Conservation (phyloP, 1,140 invertebrate genomes). For the Camponotus pennsylvanicus region DNA sequence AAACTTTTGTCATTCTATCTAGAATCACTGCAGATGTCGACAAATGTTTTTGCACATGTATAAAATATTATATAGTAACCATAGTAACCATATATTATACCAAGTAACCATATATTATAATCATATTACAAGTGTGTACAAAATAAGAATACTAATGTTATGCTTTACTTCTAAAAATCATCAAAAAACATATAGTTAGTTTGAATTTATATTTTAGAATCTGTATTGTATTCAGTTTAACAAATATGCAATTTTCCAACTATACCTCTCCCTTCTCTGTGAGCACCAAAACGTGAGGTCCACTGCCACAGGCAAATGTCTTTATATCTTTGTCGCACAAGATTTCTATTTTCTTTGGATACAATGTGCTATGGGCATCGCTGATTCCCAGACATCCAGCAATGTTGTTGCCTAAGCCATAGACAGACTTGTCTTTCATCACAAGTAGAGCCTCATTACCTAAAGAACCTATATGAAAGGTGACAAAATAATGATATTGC, state of each 20-base stretch:
- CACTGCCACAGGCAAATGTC: slow-evolving; percentile 89
- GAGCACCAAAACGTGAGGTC: slow-evolving; percentile 89
- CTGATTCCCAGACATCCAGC: slow-evolving; percentile 89
- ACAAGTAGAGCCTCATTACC: slow-evolving; percentile 90
- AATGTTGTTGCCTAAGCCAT: slow-evolving; percentile 88
- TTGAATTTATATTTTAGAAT: no score
- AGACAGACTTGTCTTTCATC: slow-evolving; percentile 89
- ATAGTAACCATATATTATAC: no score
- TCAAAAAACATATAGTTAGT: no score
- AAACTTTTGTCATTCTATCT: neutral
- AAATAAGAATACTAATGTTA: no score
- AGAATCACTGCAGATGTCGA: no score
- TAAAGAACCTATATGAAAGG: slow-evolving; percentile 88
- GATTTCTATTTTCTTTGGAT: slow-evolving; percentile 87
- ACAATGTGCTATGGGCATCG: slow-evolving; percentile 87
- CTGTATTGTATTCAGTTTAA: neutral
- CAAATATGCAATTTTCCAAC: neutral
- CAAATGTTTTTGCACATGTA: no score
- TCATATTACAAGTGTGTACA: no score
- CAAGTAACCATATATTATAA: no score
- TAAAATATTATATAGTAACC: no score
- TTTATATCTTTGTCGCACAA: slow-evolving; percentile 88
- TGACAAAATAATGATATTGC: slow-evolving; percentile 51
- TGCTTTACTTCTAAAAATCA: no score
- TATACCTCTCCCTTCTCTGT: slow-evolving; percentile 87